Evolutionary conservation across 2,888 invertebrate genomes (phyloP).

Genomic region (Acronicta leporina): DNA sequence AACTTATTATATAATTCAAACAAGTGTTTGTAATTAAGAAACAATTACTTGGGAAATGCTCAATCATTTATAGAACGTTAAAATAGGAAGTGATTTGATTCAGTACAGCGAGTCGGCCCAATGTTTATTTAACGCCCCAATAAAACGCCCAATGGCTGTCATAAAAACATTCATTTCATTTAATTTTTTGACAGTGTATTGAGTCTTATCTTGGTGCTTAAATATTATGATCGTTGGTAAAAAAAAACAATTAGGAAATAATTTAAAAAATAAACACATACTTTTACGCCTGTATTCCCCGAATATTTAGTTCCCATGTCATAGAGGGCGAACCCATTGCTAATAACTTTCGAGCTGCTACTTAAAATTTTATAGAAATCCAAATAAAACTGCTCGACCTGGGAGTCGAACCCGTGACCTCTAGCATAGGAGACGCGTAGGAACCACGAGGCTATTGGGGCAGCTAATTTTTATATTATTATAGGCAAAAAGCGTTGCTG

Average conservation of each 20-base stretch:
- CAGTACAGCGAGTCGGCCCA: constrained; percentile 18
- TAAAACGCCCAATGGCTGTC: constrained; percentile 51
- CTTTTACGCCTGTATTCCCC: no score
- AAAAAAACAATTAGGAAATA: background rate
- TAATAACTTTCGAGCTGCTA: no score
- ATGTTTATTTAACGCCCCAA: constrained; percentile 54
- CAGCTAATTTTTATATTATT: no score
- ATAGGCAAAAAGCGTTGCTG: no score
- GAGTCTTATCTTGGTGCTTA: background rate
- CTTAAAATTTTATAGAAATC: no score
- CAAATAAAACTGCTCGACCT: no score
- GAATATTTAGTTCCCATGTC: no score
- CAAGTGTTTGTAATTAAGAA: constrained; percentile 11
- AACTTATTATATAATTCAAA: constrained; percentile 24
- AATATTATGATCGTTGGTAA: background rate
- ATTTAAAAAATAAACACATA: no score
- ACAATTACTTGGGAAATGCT: constrained; percentile 15
- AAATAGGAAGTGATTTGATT: constrained; percentile 48
- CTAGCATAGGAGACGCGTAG: no score
- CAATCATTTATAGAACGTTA: constrained; percentile 37
- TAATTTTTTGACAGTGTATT: constrained; percentile 1
- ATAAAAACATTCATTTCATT: constrained; percentile 44
- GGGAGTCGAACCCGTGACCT: no score
- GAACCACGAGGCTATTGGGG: no score
- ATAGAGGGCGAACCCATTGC: no score